Evolutionary conservation across 2,797 vertebrate genomes (phyloP), one percentile per base, ranked within the genome.

Genomic region (Scleropages formosus): DNA sequence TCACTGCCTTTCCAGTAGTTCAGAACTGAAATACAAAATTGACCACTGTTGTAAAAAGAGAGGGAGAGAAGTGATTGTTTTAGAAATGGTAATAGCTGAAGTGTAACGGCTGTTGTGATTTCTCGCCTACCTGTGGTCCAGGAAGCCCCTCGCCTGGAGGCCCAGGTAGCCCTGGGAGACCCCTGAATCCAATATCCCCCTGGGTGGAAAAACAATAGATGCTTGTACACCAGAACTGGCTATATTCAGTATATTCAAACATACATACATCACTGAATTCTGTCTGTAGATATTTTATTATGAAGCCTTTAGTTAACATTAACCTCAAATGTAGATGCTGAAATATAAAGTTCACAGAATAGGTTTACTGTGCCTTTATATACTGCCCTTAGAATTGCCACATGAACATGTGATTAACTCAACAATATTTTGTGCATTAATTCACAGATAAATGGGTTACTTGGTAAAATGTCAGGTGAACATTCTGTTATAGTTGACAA

Each of bases 111-210:
- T 12, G 7, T 53, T 56, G 11, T 12, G 13, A 46, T 22, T 56
- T 15, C 49, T 49, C 8, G 70, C 92, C 93, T 93, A 96, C 96
- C 78, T 90, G 90, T 78, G 88, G 91, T 81, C 96, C 96, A 84
- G 91, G 93, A 66, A 94, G 76, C 3, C 95, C 96, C 86, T 94
- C 93, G 82, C 96, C 96, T 77, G 92, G 81, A 71, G 94, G 91
- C 18, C 96, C 96, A 0, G 92, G 84, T 46, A 90, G 85, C 82
- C 96, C 96, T 82, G 83, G 61, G 78, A 92, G 88, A 81, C 96
- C 96, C 87, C 94, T 89, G 39, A 90, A 93, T 59, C 96, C 95
- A 51, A 93, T 78, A 78, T 96, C 95, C 80, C 96, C 95, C 95
- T 97, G 83, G 73, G 91, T 84, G 27, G 7, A 82, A 74, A 24